Evolutionary conservation across 2,888 invertebrate species (phyloP).

Genomic region (Athetis lepigone): DNA sequence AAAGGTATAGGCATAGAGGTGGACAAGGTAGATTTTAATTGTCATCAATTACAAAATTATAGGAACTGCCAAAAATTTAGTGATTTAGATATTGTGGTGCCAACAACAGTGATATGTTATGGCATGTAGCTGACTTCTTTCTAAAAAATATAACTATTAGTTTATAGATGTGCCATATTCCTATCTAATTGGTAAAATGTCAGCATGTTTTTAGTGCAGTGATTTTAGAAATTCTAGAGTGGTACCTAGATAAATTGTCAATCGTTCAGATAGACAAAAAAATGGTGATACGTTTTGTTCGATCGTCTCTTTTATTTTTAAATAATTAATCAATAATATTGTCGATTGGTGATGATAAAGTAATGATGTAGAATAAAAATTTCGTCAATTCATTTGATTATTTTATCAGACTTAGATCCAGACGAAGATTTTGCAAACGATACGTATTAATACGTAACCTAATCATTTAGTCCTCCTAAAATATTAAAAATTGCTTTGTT

Average conservation of each 20-base stretch:
- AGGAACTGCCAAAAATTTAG: slow-evolving; percentile 31
- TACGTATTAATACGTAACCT: background rate
- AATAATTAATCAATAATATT: slow-evolving; percentile 17
- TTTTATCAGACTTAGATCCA: slow-evolving; percentile 16
- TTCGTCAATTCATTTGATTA: slow-evolving; percentile 1
- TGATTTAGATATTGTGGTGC: slow-evolving; percentile 1
- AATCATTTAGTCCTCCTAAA: background rate
- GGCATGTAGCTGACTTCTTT: slow-evolving; percentile 3
- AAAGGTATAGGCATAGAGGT: too few species aligned
- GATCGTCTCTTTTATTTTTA: background rate
- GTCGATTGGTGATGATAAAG: slow-evolving; percentile 16
- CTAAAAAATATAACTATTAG: slow-evolving; percentile 1
- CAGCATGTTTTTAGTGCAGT: background rate
- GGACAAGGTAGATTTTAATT: too few species aligned
- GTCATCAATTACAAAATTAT: slow-evolving; percentile 14
- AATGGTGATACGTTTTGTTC: background rate
- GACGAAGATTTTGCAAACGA: slow-evolving; percentile 20
- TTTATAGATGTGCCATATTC: slow-evolving; percentile 20
- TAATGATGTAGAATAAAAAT: background rate
- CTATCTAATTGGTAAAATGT: slow-evolving; percentile 5
- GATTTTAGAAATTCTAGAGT: background rate
- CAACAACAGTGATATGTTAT: background rate
- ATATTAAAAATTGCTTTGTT: slow-evolving; percentile 9
- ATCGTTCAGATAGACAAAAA: background rate
- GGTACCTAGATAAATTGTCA: background rate